Conservation (phyloP, 2,113 vertebrate species). For the Pelecanoides urinatrix region DNA sequence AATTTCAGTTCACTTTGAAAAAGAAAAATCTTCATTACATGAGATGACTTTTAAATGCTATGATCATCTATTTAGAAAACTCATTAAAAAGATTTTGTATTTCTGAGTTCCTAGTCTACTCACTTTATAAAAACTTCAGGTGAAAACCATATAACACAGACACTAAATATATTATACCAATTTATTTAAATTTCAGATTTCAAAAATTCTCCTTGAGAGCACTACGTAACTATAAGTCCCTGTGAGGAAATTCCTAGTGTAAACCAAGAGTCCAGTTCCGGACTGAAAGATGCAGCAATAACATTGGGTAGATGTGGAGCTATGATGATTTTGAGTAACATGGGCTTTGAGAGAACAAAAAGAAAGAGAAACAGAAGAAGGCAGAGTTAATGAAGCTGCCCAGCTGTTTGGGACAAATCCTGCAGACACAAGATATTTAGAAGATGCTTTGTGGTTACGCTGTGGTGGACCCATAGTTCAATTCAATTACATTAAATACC, state of each 20-base stretch:
- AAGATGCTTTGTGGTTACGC: not conserved
- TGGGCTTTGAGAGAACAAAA: not conserved
- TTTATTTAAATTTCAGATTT: not conserved
- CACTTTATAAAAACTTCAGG: not conserved
- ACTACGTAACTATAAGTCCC: not conserved
- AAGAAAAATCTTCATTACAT: not conserved
- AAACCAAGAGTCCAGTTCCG: not conserved
- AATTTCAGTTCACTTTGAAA: not conserved
- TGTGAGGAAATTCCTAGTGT: not conserved
- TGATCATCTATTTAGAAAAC: not conserved
- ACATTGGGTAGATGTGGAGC: not conserved
- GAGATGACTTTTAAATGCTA: slow-evolving; percentile 12
- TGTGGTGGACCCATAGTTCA: not conserved
- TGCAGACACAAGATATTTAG: not conserved
- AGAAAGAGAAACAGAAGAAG: not conserved
- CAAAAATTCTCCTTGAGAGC: not conserved
- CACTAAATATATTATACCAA: not conserved
- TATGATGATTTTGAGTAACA: not conserved
- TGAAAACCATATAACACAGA: not conserved
- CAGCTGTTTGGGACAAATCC: not conserved
- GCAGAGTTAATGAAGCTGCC: not conserved
- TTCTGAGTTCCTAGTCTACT: not conserved
- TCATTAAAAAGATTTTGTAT: not conserved
- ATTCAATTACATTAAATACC: not conserved
- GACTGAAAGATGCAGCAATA: not conserved